Base-by-base conservation (phyloP, 2,888 invertebrate species). In the Rutpela maculata region DNA sequence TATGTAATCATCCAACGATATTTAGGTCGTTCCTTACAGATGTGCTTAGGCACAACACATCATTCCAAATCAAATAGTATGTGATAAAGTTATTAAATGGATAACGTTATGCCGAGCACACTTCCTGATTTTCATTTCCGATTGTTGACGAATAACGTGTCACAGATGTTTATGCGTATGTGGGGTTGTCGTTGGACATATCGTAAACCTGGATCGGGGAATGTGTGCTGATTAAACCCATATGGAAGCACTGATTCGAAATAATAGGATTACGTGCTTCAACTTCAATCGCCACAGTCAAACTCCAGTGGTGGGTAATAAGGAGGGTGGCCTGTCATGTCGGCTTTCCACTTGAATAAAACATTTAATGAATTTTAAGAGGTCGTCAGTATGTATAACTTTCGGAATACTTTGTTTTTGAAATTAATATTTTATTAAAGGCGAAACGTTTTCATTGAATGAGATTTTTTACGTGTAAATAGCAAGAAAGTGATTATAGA, bases 201-300 rank as follows among this genome's bases (percentile, higher is more conserved):
- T 71, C 62, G 78, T 69, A 57, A 79, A 80, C 81, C 82, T 82
- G 80, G 77, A 78, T 78, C 79, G 62, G 69, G 79, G 82, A 81
- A 80, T 82, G 70, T 73, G 80, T 74, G 78, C 81, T 82, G 83
- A 84, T 84, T 83, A 83, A 82, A 78, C 82, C 82, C 80, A 84
- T 84, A 82, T 77, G 83, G 78, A 81, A 80, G 83, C 82, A 84
- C 79, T 84, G 84, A 80, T 78, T 84, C 80, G 84, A 81, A 82
- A 84, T 84, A 84, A 84, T 84, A 81, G 79, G 81, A 82, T 84
- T 84, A 84, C 80, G 80, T 81, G 83, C 79, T 74, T 78, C 78
- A 77, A 79, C 80, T 78, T 77, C 77, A 75, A 77, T 77, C 75
- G 74, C 50, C 57, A 12, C 59, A 31, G 69, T 69, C 69, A 57